phyloP scores from a whole-genome alignment of 2,888 invertebrate genomes.

The Fragum fragum region DNA sequence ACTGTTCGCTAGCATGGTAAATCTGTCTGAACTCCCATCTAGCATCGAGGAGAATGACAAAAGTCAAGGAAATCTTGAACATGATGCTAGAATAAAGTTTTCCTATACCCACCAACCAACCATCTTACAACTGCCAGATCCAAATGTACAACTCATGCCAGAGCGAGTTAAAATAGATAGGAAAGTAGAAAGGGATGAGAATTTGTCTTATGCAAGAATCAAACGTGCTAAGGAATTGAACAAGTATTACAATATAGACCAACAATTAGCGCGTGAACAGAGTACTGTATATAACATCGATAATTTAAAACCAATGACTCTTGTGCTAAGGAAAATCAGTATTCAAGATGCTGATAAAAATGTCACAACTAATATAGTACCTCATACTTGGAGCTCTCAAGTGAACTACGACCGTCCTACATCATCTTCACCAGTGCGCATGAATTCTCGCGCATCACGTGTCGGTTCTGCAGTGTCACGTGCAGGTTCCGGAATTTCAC shows the following conservation, averaged over 20 bases:
- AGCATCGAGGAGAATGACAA: neutral
- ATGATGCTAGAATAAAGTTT: slow-evolving; percentile 51
- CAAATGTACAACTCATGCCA: slow-evolving; percentile 46
- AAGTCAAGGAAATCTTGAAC: neutral
- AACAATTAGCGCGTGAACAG: slow-evolving; percentile 37
- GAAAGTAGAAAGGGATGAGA: slow-evolving; percentile 45
- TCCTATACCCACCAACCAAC: slow-evolving; percentile 63
- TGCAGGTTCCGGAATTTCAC: slow-evolving; percentile 32
- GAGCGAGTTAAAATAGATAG: slow-evolving; percentile 46
- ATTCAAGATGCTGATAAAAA: slow-evolving; percentile 61
- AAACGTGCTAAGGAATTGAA: slow-evolving; percentile 61
- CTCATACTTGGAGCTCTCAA: slow-evolving; percentile 20
- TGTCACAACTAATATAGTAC: slow-evolving; percentile 20
- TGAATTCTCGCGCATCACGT: slow-evolving; percentile 40
- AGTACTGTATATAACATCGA: slow-evolving; percentile 51
- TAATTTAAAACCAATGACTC: slow-evolving; percentile 56
- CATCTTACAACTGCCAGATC: slow-evolving; percentile 60
- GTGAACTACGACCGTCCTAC: neutral
- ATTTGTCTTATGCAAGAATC: slow-evolving; percentile 54
- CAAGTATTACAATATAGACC: slow-evolving; percentile 33
- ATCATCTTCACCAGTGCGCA: slow-evolving; percentile 15
- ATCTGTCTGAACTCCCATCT: slow-evolving; percentile 61
- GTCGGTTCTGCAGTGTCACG: slow-evolving; percentile 42
- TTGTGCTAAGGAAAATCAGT: slow-evolving; percentile 66
- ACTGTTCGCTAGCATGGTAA: slow-evolving; percentile 56